Evolutionary conservation across 2,113 vertebrate species (phyloP).

Genomic region (Rhinopomastus cyanomelas): DNA sequence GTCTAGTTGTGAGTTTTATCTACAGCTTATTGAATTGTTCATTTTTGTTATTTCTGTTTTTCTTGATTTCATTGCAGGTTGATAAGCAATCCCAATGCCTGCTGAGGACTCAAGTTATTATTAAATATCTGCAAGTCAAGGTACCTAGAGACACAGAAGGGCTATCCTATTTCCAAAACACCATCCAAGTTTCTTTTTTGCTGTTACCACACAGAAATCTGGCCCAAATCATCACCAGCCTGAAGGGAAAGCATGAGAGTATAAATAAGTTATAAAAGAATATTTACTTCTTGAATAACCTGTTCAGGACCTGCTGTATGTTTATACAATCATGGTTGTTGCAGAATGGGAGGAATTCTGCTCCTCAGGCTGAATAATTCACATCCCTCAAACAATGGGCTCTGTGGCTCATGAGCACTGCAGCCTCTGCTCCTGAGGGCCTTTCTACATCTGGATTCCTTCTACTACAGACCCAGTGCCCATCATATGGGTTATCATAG

Average conservation of each 20-base stretch:
- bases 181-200: background rate
- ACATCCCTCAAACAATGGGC: background rate
- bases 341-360: background rate
- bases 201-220: conserved; percentile 18
- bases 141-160: conserved; percentile 10
- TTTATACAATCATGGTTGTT: background rate
- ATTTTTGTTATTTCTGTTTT: conserved; percentile 51
- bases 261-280: conserved; percentile 5
- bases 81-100: conserved; percentile 53
- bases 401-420: rapidly evolving
- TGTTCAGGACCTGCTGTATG: background rate
- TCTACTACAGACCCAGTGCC: background rate
- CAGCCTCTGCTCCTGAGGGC: background rate
- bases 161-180: conserved; percentile 26
- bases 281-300: conserved; percentile 17
- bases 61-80: conserved; percentile 25
- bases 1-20: conserved; percentile 45
- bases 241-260: background rate
- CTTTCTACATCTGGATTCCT: background rate
- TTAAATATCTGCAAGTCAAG: conserved; percentile 17
- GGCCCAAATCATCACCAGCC: conserved; percentile 15
- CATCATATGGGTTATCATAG: background rate
- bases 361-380: background rate
- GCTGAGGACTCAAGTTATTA: conserved; percentile 4
- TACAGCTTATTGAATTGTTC: conserved; percentile 53